Base-by-base conservation (phyloP, 2,797 vertebrate species). In the Zenarchopterus dispar region DNA sequence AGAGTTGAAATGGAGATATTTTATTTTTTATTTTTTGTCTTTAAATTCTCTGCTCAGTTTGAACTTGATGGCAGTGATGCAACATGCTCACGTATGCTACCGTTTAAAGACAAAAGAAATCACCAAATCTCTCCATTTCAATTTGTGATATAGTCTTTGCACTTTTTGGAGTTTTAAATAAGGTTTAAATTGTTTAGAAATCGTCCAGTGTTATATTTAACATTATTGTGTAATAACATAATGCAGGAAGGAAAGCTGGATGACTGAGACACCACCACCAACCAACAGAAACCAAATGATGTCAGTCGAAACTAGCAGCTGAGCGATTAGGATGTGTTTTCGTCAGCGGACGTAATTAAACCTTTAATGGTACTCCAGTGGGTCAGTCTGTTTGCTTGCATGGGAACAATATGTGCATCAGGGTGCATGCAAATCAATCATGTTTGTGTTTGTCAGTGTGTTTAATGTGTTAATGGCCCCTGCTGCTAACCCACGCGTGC, bases 381-480 rank as follows among this genome's bases (percentile, higher is more conserved):
- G 57, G 42, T 51, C 44, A 8, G 44, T 57, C 46, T 79, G 79
- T 84, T 78, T 86, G 63, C 67, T 46, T 33, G 56, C 52, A 55
- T 39, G 44, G 48, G 70, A 31, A 57, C 52, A 70, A 70, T 56
- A 44, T 77, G 62, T 67, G 41, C 47, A 50, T 26, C 56, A 18
- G 49, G 17, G 72, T 41, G 51, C 71, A 73, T 73, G 67, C 60
- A 67, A 78, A 81, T 82, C 71, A 73, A 59, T 74, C 45, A 55
- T 82, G 80, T 72, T 61, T 73, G 75, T 82, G 73, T 59, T 67
- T 77, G 61, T 62, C 54, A 50, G 73, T 75, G 87, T 88, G 84
- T 91, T 90, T 91, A 92, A 90, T 89, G 88, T 85, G 90, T 82
- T 91, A 93, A 91, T 91, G 88, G 84, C 49, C 42, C 23, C 53